Evolutionary conservation across 2,888 invertebrate genomes (phyloP).

Genomic region (Oscheius sp.): DNA sequence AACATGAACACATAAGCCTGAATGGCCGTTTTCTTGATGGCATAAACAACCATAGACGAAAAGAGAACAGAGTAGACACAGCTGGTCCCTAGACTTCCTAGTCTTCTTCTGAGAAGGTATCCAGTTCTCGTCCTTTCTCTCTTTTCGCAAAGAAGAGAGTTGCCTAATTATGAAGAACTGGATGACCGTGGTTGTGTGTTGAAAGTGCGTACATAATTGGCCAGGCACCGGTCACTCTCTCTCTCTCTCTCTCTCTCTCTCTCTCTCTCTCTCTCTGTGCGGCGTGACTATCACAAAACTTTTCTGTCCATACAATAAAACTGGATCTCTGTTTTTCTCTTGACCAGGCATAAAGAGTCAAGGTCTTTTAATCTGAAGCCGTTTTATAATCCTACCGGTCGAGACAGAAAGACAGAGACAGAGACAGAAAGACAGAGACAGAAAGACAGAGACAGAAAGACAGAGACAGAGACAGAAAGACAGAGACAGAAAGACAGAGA

Average conservation of each 20-base stretch:
- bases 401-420: no score
- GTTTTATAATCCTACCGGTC: no score
- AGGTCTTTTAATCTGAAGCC: no score
- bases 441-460: no score
- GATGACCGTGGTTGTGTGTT: conserved; percentile 1
- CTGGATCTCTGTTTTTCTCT: no score
- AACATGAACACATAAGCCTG: conserved; percentile 3
- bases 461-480: no score
- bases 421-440: no score
- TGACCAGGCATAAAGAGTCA: no score
- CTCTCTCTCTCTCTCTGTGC: not conserved
- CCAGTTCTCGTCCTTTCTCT: not conserved
- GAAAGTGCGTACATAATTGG: conserved; percentile 36
- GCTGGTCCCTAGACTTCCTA: not conserved
- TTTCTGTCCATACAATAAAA: no score
- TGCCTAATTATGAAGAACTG: conserved; percentile 25
- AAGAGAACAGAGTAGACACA: not conserved
- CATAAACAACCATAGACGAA: not conserved
- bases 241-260: no score
- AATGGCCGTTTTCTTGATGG: conserved; percentile 3
- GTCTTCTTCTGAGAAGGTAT: not conserved
- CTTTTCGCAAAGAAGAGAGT: conserved; percentile 1
- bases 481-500: no score
- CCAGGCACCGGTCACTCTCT: conserved; percentile 20
- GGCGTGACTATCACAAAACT: no score